Evolutionary conservation across 2,888 invertebrate genomes (phyloP), one percentile per base, ranked within the genome.

Genomic region (Catocala sponsa): DNA sequence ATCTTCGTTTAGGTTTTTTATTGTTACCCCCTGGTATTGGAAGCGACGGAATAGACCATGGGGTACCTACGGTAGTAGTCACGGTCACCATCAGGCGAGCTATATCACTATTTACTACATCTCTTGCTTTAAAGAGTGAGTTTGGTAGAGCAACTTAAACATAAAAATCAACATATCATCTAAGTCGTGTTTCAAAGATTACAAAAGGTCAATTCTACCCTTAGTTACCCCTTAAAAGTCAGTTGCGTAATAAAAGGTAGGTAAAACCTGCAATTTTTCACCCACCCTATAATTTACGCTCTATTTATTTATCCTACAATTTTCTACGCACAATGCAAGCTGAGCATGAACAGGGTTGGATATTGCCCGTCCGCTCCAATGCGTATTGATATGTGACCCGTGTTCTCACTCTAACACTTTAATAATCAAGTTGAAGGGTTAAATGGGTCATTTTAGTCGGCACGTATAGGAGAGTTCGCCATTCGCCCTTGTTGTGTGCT

Each of bases 401-500:
- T 64, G 25, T n/a, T 49, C 70, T 51, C 70, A 55, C 63, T 55
- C 42, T 55, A 11, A 48, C 42, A 62, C 54, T 57, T 59, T 32
- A 51, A 51, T 53, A 33, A n/a, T 42, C 50, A 7, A 13, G 41
- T 53, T 42, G 25, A 43, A 15, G 59, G 59, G 59, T 32, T 38
- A 13, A 52, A 52, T 58, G 52, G 52, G 58, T 52, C 41, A 13
- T 53, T 59, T 11, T 15, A 52, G 33, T 48, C 13, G 60, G 51
- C 59, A 51, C 32, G 13, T 46, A 12, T 35, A 54, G 54, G 53
- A 2, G 25, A 2, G 25, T 25, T 64, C 33, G 5, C 5, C 11
- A 25, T 25, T 12, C 50, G 55, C 70, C 73, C 73, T 58, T 58
- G 10, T 63, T 74, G 52, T 55, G 69, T 76, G 73, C 63, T 69